A percentile compares a stretch with the other conserved stretches of the same genome.
Conservation (phyloP, 2,113 vertebrate species). For the Coracopsis vasa region DNA sequence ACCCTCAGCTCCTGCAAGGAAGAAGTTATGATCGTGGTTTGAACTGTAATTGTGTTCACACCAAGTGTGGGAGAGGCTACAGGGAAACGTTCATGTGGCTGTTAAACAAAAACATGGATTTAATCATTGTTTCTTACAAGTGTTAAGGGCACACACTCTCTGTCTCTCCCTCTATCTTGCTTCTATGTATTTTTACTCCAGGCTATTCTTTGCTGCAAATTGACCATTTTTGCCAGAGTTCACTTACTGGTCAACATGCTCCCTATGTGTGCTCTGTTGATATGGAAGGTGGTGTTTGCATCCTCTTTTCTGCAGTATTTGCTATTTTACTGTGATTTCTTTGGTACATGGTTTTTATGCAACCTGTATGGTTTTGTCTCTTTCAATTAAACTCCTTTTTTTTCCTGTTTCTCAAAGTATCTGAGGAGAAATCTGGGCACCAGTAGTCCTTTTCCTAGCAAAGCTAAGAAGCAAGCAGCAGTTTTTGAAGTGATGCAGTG, state of each 20-base stretch:
- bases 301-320: background rate
- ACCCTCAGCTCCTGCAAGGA: background rate
- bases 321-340: background rate
- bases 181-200: background rate
- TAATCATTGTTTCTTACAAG: background rate
- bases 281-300: background rate
- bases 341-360: background rate
- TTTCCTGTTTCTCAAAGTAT: background rate
- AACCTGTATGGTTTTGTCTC: fast-evolving
- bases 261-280: background rate
- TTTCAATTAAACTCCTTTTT: background rate
- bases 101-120: background rate
- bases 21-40: background rate
- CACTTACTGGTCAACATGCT: background rate
- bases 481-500: background rate
- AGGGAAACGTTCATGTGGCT: background rate
- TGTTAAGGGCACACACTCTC: background rate
- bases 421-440: background rate
- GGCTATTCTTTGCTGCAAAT: background rate
- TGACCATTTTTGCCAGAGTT: background rate
- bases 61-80: background rate
- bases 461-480: background rate
- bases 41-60: background rate
- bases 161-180: background rate
- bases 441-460: background rate